phyloP scores from a whole-genome alignment of 2,113 vertebrate species.

The Mus pahari region DNA sequence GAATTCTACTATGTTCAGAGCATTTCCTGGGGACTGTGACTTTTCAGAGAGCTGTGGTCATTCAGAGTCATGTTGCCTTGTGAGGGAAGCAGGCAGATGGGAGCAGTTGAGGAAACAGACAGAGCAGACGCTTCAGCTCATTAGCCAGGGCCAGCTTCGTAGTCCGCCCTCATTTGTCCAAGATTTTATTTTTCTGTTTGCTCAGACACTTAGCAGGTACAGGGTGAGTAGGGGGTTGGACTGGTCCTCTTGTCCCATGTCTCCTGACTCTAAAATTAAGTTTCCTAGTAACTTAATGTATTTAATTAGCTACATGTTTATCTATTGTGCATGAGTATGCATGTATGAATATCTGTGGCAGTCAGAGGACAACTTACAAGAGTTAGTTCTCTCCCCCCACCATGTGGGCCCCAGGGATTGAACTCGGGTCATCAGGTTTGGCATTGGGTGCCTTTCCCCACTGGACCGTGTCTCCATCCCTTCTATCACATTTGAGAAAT shows the following conservation, averaged over 20 bases:
- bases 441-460: neutral
- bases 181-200: neutral
- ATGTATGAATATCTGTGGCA: neutral
- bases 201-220: neutral
- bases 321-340: neutral
- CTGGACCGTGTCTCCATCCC: neutral
- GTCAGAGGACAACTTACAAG: neutral
- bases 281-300: neutral
- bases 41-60: neutral
- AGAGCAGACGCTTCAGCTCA: neutral
- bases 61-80: neutral
- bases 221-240: neutral
- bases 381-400: neutral
- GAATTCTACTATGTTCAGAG: neutral
- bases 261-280: neutral
- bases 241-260: neutral
- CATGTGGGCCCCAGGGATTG: neutral
- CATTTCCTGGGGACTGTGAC: neutral
- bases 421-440: neutral
- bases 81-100: neutral
- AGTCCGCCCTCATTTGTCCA: neutral
- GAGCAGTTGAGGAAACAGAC: neutral
- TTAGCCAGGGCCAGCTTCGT: neutral
- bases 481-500: neutral
- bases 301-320: neutral